phyloP scores from a whole-genome alignment of 2,888 invertebrate species.

The Dryococelus australis region DNA sequence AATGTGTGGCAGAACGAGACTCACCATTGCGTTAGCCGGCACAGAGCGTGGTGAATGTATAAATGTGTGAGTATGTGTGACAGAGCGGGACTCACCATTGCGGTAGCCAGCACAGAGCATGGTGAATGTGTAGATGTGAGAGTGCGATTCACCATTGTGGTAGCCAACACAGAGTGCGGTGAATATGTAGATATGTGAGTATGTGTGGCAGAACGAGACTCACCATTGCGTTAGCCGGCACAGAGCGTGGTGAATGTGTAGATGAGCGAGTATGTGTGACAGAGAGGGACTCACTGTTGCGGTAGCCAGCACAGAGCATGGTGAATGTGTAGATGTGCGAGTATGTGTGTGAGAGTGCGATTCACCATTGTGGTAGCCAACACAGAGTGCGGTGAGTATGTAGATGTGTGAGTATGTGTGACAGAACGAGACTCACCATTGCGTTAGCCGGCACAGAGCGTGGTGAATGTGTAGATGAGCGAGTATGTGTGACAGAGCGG shows the following conservation, averaged over 20 bases:
- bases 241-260: constrained; percentile 66
- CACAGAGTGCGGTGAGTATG: too few species aligned
- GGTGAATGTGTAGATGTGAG: constrained; percentile 58
- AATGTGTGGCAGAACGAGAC: too few species aligned
- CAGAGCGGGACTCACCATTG: constrained; percentile 55
- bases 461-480: too few species aligned
- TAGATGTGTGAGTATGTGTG: too few species aligned
- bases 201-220: too few species aligned
- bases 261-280: too few species aligned
- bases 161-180: constrained; percentile 71
- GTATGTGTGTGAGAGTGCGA: too few species aligned
- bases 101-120: constrained; percentile 70
- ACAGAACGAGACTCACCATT: too few species aligned
- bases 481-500: not conserved
- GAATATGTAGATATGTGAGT: constrained; percentile 48
- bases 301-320: constrained; percentile 69
- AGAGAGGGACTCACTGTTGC: constrained; percentile 56
- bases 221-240: constrained; percentile 66
- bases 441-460: too few species aligned
- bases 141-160: constrained; percentile 57
- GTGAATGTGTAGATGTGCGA: constrained; percentile 58
- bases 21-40: constrained; percentile 66
- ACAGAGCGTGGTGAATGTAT: constrained; percentile 65
- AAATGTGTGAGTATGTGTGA: not conserved
- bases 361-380: too few species aligned